Base-by-base conservation (phyloP, 2,797 vertebrate genomes). In the Helostoma temminkii region DNA sequence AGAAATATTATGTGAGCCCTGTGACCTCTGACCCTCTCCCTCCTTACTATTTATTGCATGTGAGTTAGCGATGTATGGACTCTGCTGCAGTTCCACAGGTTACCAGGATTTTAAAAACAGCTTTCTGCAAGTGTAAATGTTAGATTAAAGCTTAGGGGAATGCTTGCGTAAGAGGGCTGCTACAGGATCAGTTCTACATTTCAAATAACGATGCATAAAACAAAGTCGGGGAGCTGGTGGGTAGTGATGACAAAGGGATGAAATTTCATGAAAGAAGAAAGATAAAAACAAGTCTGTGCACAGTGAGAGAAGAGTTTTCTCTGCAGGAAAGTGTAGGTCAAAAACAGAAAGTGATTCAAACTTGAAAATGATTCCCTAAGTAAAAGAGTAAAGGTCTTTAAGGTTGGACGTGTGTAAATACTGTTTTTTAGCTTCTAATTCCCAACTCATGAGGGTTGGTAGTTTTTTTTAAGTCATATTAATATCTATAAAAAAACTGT, bases 191-290 rank as follows among this genome's bases (percentile, higher is more conserved):
- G 46, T 22, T 55, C 37, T 28, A 32, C 4, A 19, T 61, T 39
- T 68, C 10, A 73, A 32, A 47, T 45, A 39, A 50, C 14, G 5
- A 52, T 45, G 26, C 68, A 61, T 64, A 66, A 41, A 66, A 55
- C 42, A 15, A 49, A 64, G 61, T 39, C 16, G 8, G 36, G 52
- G 47, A 58, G 46, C 28, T 56, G 32, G 28, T 55, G 21, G 45
- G 12, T 3, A 26, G 21, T 49, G 60, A 55, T 6, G 15, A 53
- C 24, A 56, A 74, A 57, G 12, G 37, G 34, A 21, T 53, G 39
- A 37, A 3, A 50, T 41, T 75, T 55, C 18, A 43, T 22, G 12
- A 66, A 53, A 66, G 15, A 16, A 15, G 58, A 50, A 12, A 4
- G 48, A 36, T 42, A 24, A 42, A 19, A 42, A 66, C 1, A 52